Conservation (phyloP, 2,888 invertebrate genomes). For the Noctua janthe region DNA sequence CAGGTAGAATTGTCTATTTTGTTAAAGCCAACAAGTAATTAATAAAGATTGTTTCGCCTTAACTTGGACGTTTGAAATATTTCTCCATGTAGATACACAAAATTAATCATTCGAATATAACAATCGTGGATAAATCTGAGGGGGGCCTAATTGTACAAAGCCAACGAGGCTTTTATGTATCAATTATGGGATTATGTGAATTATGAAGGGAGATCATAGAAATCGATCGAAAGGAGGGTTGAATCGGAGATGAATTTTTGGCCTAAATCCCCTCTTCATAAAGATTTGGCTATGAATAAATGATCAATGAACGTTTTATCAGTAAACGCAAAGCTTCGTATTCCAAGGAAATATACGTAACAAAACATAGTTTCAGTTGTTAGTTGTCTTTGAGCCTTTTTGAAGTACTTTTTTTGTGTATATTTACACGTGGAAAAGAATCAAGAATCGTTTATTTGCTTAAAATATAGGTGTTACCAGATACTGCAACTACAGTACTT, state of each 20-base stretch:
- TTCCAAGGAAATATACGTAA: no score
- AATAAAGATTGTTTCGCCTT: constrained; percentile 58
- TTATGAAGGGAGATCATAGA: constrained; percentile 84
- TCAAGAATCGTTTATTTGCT: no score
- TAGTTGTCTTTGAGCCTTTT: not conserved
- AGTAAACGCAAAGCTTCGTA: not conserved
- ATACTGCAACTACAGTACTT: no score
- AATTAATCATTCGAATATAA: constrained; percentile 86
- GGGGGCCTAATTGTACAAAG: constrained; percentile 82
- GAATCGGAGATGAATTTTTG: constrained; percentile 69
- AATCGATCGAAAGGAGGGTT: constrained; percentile 81
- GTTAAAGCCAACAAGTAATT: constrained; percentile 45
- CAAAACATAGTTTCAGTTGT: not conserved
- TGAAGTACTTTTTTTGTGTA: no score
- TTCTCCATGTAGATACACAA: constrained; percentile 56
- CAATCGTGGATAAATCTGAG: constrained; percentile 85
- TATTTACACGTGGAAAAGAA: no score
- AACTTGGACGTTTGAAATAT: constrained; percentile 64
- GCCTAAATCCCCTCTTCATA: constrained; percentile 37
- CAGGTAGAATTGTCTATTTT: constrained; percentile 29
- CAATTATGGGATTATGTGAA: constrained; percentile 87
- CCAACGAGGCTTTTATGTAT: constrained; percentile 83
- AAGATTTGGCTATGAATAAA: constrained; percentile 46
- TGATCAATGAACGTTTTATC: constrained; percentile 26
- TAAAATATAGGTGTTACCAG: no score